Base-by-base conservation (phyloP, 2,113 vertebrate species). In the Aplodontia rufa region DNA sequence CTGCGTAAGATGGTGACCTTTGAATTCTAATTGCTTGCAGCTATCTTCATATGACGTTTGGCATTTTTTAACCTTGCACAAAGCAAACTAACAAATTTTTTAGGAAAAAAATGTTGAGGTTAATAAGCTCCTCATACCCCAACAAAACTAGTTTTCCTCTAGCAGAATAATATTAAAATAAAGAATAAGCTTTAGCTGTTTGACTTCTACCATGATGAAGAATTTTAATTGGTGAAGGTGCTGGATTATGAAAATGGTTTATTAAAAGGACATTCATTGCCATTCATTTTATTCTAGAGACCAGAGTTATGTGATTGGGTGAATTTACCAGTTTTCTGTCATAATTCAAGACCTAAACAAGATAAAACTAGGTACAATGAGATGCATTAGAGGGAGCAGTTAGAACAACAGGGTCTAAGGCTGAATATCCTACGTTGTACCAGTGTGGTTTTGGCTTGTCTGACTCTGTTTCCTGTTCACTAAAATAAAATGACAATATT, bases 61-160 rank as follows among this genome's bases (percentile, higher is more conserved):
- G 45, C 45, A 78, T 97, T 97, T 98, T 96, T 98, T 97, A 96
- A 97, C 90, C 62, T 97, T 96, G 92, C n/a, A 93, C 24, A 10
- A 81, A 84, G 93, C 94, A 96, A 78, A 88, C 85, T 96, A 93
- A 93, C 89, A 51, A 92, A 82, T 87, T 81, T 93, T 90, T 95
- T 95, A 30, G 17, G 40, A 78, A 97, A 96, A 58, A 93, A 87
- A 64, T 12, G 22, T 49, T 64, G 79, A 96, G 64, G 92, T 95
- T 97, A 98, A 97, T 97, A 83, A 69, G 62, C 58, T 97, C 93
- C 14, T 6, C 55, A n/a, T n/a, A n/a, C 7, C 85, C 55, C 51
- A 95, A 96, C 87, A 96, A 72, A 95, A 96, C 19, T 35, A 55
- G 55, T 72, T 45, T 62, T 42, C 8, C 6, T 92, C 66, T 90